Evolutionary conservation across 2,888 invertebrate genomes (phyloP).

Genomic region (Bembecia ichneumoniformis): DNA sequence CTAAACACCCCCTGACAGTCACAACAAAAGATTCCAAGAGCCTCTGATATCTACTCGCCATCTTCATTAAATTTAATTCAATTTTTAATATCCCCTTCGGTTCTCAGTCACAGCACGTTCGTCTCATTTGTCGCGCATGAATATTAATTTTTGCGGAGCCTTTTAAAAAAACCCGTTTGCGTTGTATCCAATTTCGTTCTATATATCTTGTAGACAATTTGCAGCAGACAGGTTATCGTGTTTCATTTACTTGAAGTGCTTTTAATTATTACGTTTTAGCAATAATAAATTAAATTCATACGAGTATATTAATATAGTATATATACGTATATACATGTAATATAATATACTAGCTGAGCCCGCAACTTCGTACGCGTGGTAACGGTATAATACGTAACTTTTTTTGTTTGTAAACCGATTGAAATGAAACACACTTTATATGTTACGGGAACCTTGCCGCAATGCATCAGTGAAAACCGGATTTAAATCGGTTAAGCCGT

Average conservation of each 20-base stretch:
- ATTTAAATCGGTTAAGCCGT: no score
- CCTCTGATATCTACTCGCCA: constrained; percentile 32
- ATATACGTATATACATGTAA: no score
- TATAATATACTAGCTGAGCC: no score
- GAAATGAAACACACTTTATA: no score
- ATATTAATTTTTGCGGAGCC: constrained; percentile 19
- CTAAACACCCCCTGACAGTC: constrained; percentile 37
- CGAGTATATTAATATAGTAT: not conserved
- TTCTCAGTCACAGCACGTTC: constrained; percentile 31
- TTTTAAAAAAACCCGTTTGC: not conserved
- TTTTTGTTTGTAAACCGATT: no score
- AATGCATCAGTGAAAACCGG: no score
- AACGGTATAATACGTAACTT: no score
- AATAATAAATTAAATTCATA: not conserved
- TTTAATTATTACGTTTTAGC: not conserved
- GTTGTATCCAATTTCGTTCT: not conserved
- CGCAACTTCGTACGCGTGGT: no score
- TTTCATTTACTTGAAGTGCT: not conserved
- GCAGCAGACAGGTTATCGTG: not conserved
- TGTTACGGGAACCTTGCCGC: no score
- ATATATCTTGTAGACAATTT: not conserved
- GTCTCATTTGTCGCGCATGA: constrained; percentile 31
- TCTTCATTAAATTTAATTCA: constrained; percentile 59
- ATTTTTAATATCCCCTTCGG: constrained; percentile 45
- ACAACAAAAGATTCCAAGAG: constrained; percentile 59